phyloP scores from a whole-genome alignment of 1,140 invertebrate species.

The Cyclina sinensis region DNA sequence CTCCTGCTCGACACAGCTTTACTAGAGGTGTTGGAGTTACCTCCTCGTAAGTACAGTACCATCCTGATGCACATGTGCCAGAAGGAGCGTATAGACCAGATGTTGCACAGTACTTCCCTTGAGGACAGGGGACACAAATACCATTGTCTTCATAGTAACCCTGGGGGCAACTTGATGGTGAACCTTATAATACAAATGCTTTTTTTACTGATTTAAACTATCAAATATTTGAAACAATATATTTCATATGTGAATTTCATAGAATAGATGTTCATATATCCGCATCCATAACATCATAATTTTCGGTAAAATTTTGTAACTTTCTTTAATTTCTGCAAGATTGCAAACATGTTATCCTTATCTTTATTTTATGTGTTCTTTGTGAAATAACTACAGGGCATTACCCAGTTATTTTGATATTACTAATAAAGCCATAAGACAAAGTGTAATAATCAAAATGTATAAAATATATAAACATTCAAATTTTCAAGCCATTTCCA shows the following conservation, averaged over 20 bases:
- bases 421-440: too few species aligned
- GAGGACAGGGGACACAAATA: neutral
- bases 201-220: neutral
- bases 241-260: too few species aligned
- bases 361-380: neutral
- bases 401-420: too few species aligned
- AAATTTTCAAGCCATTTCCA: too few species aligned
- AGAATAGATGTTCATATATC: neutral
- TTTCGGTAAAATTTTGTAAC: too few species aligned
- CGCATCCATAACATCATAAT: neutral
- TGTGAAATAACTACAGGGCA: too few species aligned
- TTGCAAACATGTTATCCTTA: neutral
- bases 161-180: neutral
- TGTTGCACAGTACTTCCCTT: neutral
- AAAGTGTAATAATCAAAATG: too few species aligned
- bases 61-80: neutral
- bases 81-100: neutral
- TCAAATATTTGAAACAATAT: neutral
- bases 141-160: neutral
- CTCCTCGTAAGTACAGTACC: neutral
- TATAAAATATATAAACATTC: too few species aligned
- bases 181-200: neutral
- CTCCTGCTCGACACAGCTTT: neutral
- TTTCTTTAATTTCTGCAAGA: neutral
- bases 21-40: neutral